These are phyloP conservation scores for Chrysolina haemoptera DNA, from an alignment of 2,888 invertebrate genomes.

Conservation along the genomic window DNA sequence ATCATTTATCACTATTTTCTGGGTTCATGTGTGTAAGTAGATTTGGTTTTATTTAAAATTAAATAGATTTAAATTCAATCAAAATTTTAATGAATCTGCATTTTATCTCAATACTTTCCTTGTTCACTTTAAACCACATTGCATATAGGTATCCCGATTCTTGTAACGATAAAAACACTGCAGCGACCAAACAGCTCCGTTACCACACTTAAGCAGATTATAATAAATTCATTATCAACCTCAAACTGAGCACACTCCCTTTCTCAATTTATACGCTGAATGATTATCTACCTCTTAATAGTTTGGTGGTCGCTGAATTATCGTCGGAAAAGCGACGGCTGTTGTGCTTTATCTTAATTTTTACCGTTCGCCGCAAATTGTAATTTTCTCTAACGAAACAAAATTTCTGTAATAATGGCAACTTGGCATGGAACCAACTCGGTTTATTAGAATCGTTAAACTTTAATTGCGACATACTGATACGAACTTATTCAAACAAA, in stretches of 20 bases:
- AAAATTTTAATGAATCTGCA: too few species aligned
- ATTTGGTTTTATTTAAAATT: too few species aligned
- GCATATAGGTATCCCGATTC: too few species aligned
- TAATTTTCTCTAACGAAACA: conserved; percentile 49
- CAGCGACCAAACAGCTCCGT: background rate
- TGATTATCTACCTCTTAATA: conserved; percentile 12
- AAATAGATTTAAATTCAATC: too few species aligned
- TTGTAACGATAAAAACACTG: background rate
- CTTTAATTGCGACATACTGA: conserved; percentile 53
- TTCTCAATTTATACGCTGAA: conserved; percentile 8
- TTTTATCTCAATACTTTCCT: too few species aligned
- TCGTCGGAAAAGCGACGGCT: conserved; percentile 7
- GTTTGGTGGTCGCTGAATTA: conserved; percentile 8
- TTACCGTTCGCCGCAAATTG: conserved; percentile 46
- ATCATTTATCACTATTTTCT: too few species aligned
- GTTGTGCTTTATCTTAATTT: conserved; percentile 39
- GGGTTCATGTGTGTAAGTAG: too few species aligned
- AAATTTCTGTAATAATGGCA: conserved; percentile 49
- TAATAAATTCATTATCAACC: conserved; percentile 6
- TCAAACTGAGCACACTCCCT: background rate
- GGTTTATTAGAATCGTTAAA: conserved; percentile 51
- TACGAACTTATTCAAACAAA: conserved; percentile 35
- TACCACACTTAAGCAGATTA: background rate
- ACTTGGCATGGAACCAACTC: conserved; percentile 50
- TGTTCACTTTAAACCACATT: too few species aligned